These are phyloP conservation scores for Cathartes aura DNA, from an alignment of 2,113 vertebrate species.

Conservation along the genomic window DNA sequence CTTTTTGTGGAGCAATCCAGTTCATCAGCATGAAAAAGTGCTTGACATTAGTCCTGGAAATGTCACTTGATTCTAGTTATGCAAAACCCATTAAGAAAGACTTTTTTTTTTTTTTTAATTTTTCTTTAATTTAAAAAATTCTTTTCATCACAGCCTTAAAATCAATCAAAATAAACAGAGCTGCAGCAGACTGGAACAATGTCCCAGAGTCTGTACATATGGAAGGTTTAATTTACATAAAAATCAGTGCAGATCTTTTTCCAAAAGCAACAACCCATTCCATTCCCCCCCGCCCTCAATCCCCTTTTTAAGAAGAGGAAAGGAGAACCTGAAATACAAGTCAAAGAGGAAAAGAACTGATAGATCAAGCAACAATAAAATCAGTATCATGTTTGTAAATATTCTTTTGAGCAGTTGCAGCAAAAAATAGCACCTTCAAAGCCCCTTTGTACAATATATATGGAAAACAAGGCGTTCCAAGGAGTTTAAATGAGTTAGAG, in stretches of 20 bases:
- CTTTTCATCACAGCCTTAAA: neutral
- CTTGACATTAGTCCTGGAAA: neutral
- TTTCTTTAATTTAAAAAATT: conserved; percentile 13
- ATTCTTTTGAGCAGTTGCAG: neutral
- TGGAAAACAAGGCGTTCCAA: neutral
- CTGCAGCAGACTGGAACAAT: neutral
- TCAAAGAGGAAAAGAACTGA: neutral
- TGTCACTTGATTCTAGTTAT: neutral
- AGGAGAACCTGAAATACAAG: neutral
- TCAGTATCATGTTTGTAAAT: neutral
- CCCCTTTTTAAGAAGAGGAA: neutral
- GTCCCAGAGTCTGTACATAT: neutral
- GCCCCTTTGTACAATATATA: neutral
- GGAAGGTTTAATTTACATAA: neutral
- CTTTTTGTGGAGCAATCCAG: neutral
- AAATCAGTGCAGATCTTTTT: conserved; percentile 19
- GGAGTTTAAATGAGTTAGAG: neutral
- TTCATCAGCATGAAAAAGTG: neutral
- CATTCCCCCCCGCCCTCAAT: neutral
- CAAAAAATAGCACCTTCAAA: neutral
- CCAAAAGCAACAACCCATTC: neutral
- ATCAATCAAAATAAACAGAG: conserved; percentile 15
- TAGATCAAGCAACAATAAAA: neutral
- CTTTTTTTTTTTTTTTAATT: neutral
- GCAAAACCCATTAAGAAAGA: neutral